These are phyloP conservation scores for Hemicordylus capensis DNA, from an alignment of 2,113 vertebrate genomes.

Conservation along the genomic window DNA sequence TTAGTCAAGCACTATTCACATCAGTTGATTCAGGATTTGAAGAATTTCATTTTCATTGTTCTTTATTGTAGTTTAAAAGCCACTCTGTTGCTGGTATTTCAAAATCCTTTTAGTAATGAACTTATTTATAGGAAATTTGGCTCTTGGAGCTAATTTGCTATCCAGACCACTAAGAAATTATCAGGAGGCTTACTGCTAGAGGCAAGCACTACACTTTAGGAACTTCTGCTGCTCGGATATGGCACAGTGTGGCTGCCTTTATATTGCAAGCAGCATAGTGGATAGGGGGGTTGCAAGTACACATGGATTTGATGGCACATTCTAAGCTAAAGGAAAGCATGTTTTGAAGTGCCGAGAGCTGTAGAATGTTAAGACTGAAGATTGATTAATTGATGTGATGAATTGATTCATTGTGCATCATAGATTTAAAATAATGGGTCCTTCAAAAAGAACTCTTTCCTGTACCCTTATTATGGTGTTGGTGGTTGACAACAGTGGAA, in stretches of 20 bases:
- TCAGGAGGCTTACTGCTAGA: background rate
- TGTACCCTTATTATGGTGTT: too few relatives aligned
- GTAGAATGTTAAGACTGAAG: background rate
- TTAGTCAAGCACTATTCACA: background rate
- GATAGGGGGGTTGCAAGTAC: background rate
- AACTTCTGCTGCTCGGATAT: conserved; percentile 22
- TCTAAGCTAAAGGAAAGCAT: background rate
- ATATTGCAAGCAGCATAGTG: background rate
- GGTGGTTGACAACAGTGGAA: too few relatives aligned
- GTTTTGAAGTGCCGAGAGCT: background rate
- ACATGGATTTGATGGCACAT: background rate
- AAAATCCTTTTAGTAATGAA: background rate
- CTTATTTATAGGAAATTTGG: background rate
- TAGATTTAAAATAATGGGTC: background rate
- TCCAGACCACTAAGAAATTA: background rate
- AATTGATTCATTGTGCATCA: background rate
- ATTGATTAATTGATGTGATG: background rate
- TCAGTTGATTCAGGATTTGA: background rate
- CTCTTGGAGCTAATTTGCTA: background rate
- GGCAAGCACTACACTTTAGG: conserved; percentile 10
- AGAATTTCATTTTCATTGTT: background rate
- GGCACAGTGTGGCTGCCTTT: background rate
- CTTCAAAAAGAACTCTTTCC: too few relatives aligned
- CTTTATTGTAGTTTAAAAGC: background rate
- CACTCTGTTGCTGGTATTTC: background rate